phyloP scores from a whole-genome alignment of 2,888 invertebrate genomes.

The Argynnis bischoffii region DNA sequence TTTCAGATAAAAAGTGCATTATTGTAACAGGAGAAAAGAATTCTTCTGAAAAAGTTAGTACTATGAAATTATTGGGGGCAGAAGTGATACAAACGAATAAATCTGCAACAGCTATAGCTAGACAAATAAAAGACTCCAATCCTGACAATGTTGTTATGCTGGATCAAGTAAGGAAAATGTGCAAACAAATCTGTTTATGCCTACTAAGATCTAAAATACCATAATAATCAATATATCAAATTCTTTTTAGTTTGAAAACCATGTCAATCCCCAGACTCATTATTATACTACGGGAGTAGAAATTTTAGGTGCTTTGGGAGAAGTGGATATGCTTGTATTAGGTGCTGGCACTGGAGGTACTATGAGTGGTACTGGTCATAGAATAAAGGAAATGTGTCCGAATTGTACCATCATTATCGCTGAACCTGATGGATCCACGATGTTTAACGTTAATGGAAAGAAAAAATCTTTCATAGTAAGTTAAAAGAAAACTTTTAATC shows the following conservation, averaged over 20 bases:
- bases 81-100: constrained; percentile 89
- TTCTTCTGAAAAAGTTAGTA: constrained; percentile 96
- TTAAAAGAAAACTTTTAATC: background rate
- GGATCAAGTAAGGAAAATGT: constrained; percentile 55
- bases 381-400: constrained; percentile 90
- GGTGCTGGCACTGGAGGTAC: constrained; percentile 97
- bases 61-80: constrained; percentile 92
- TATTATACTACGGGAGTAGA: constrained; percentile 96
- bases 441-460: constrained; percentile 45
- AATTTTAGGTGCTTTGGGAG: constrained; percentile 86
- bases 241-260: constrained; percentile 88
- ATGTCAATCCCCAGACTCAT: constrained; percentile 95
- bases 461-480: constrained; percentile 48
- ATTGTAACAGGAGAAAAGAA: constrained; percentile 98
- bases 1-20: constrained; percentile 90
- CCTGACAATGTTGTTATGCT: constrained; percentile 65
- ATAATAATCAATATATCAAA: background rate
- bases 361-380: constrained; percentile 91
- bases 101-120: constrained; percentile 39
- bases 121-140: constrained; percentile 39
- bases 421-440: constrained; percentile 92
- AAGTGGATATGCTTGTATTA: constrained; percentile 89
- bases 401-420: constrained; percentile 89
- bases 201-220: background rate
- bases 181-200: background rate